phyloP scores from a whole-genome alignment of 2,888 invertebrate species.

The Himalopsyche japonica region DNA sequence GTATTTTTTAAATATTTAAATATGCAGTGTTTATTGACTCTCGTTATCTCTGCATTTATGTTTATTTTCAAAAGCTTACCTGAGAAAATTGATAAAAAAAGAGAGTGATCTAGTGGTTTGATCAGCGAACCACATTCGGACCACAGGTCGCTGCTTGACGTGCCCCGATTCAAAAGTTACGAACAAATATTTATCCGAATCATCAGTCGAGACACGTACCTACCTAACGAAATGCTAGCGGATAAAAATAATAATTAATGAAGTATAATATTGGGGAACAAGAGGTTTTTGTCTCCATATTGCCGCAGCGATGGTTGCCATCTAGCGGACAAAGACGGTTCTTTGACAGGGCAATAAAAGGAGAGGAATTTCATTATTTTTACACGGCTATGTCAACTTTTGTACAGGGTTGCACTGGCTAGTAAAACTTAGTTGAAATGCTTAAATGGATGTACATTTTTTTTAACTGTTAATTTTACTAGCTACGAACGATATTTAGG shows the following conservation, averaged over 20 bases:
- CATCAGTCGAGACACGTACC: slow-evolving; percentile 14
- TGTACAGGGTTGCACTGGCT: slow-evolving; percentile 14
- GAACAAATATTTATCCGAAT: slow-evolving; percentile 11
- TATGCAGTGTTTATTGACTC: too few relatives aligned
- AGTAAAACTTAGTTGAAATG: too few relatives aligned
- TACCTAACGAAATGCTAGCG: slow-evolving; percentile 10
- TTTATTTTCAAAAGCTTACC: too few relatives aligned
- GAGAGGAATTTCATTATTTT: slow-evolving; percentile 38
- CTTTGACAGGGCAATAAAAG: slow-evolving; percentile 36
- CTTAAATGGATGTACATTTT: too few relatives aligned
- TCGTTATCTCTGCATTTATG: too few relatives aligned
- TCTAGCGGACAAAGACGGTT: neutral
- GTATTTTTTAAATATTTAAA: too few relatives aligned
- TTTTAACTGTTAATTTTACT: too few relatives aligned
- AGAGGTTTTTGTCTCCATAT: neutral
- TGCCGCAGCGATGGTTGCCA: neutral
- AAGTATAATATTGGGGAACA: neutral
- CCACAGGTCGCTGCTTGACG: neutral
- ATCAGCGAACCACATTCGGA: neutral
- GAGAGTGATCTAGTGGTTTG: too few relatives aligned
- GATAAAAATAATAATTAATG: neutral
- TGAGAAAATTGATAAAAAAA: too few relatives aligned
- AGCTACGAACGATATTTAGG: too few relatives aligned
- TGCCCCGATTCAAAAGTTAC: neutral
- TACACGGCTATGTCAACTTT: slow-evolving; percentile 22